Evolutionary conservation across 1,140 invertebrate species (phyloP).

Genomic region (Calephelis virginiensis): DNA sequence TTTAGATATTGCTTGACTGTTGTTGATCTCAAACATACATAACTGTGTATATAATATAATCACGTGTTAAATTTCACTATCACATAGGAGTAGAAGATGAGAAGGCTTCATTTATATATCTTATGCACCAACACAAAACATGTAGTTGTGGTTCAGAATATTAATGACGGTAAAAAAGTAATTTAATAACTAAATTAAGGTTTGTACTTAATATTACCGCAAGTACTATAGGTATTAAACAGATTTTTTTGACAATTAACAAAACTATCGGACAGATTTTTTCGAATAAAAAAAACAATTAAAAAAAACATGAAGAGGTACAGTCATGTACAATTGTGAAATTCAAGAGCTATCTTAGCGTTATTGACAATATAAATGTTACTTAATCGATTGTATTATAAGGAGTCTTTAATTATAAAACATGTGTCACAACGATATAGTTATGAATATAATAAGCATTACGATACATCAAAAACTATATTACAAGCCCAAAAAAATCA

Average conservation of each 20-base stretch:
- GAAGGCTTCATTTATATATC: slow-evolving; percentile 31
- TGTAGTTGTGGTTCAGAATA: slow-evolving; percentile 63
- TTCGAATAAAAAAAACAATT: background rate
- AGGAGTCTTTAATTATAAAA: slow-evolving; percentile 9
- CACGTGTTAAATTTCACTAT: slow-evolving; percentile 73
- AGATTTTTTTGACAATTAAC: background rate
- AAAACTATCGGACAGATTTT: background rate
- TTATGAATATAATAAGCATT: background rate
- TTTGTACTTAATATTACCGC: slow-evolving; percentile 36
- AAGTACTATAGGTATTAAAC: background rate
- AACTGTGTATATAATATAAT: slow-evolving; percentile 74
- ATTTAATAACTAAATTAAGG: slow-evolving; percentile 27
- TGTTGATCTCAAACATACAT: slow-evolving; percentile 73
- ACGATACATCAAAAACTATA: background rate
- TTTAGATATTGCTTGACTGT: slow-evolving; percentile 71
- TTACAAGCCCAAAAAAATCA: background rate
- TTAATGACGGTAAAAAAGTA: slow-evolving; percentile 30
- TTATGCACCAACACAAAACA: slow-evolving; percentile 65
- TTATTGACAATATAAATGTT: slow-evolving; percentile 7
- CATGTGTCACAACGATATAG: slow-evolving; percentile 13
- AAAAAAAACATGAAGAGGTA: background rate
- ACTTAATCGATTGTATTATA: slow-evolving; percentile 10
- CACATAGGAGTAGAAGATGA: slow-evolving; percentile 52
- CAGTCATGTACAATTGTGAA: background rate
- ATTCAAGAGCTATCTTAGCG: slow-evolving; percentile 7